Percentiles rank a stretch among this genome's conserved stretches.
These are phyloP conservation scores for Rhabdomys pumilio DNA, from an alignment of 2,797 vertebrate genomes.

Conservation along the genomic window DNA sequence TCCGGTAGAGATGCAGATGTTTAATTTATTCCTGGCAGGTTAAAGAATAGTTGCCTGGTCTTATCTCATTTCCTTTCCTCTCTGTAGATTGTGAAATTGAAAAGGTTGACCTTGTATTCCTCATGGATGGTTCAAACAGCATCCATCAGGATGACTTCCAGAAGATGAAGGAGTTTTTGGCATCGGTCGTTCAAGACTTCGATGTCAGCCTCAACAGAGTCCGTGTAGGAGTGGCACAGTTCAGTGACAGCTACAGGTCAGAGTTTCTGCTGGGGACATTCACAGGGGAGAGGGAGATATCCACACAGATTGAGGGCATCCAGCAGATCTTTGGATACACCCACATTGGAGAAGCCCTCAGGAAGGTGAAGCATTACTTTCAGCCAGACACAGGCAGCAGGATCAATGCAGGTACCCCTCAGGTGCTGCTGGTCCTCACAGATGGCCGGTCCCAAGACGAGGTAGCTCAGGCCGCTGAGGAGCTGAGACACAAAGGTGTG, in stretches of 20 bases:
- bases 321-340: slow-evolving; percentile 79
- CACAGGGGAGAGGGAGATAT: slow-evolving; percentile 57
- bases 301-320: slow-evolving; percentile 77
- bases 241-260: slow-evolving; percentile 68
- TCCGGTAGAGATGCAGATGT: background rate
- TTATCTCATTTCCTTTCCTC: background rate
- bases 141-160: slow-evolving; percentile 81
- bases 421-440: slow-evolving; percentile 86
- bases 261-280: slow-evolving; percentile 80
- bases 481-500: slow-evolving; percentile 82
- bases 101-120: slow-evolving; percentile 86
- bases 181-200: slow-evolving; percentile 77
- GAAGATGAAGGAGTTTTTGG: slow-evolving; percentile 85
- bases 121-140: slow-evolving; percentile 87
- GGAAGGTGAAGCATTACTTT: slow-evolving; percentile 79
- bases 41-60: background rate
- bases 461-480: slow-evolving; percentile 78
- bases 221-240: slow-evolving; percentile 85
- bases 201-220: slow-evolving; percentile 72
- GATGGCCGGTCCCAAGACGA: slow-evolving; percentile 84
- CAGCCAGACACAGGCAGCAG: slow-evolving; percentile 79
- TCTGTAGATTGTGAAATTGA: slow-evolving; percentile 85
- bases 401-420: slow-evolving; percentile 75
- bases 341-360: slow-evolving; percentile 76
- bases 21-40: background rate